phyloP scores from a whole-genome alignment of 2,113 vertebrate genomes.

The Proteles cristata region DNA sequence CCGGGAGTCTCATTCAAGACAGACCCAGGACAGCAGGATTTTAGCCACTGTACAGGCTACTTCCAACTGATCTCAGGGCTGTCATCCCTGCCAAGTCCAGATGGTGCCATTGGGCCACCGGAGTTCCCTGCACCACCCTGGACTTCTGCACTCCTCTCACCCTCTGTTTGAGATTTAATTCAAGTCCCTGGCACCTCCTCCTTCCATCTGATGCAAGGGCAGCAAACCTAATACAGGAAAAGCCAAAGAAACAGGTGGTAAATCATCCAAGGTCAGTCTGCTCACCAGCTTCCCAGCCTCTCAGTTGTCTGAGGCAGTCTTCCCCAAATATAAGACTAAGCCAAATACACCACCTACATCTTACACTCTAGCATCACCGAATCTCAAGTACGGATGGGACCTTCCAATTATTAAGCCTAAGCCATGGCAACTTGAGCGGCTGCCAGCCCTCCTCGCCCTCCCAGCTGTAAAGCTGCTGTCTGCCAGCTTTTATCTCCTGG shows the following conservation, averaged over 20 bases:
- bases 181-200: slow-evolving; percentile 63
- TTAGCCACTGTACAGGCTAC: not conserved
- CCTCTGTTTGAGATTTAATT: slow-evolving; percentile 62
- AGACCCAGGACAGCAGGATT: not conserved
- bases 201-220: slow-evolving; percentile 57
- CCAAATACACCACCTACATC: not conserved
- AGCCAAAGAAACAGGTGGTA: slow-evolving; percentile 57
- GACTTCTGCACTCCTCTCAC: slow-evolving; percentile 17
- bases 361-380: not conserved
- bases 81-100: slow-evolving; percentile 46
- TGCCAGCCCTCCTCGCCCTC: not conserved
- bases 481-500: slow-evolving; percentile 60
- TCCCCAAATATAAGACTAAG: slow-evolving; percentile 29
- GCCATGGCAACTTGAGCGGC: not conserved
- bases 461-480: slow-evolving; percentile 56
- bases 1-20: not conserved
- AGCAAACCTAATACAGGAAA: slow-evolving; percentile 48
- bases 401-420: slow-evolving; percentile 29
- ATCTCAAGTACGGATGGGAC: slow-evolving; percentile 24
- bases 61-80: not conserved
- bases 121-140: not conserved
- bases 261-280: slow-evolving; percentile 61
- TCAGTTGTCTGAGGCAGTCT: slow-evolving; percentile 13
- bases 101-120: slow-evolving; percentile 44
- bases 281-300: not conserved